Conservation (phyloP, 35 echinoderm and acorn worm species). For the Eucidaris tribuloides region DNA sequence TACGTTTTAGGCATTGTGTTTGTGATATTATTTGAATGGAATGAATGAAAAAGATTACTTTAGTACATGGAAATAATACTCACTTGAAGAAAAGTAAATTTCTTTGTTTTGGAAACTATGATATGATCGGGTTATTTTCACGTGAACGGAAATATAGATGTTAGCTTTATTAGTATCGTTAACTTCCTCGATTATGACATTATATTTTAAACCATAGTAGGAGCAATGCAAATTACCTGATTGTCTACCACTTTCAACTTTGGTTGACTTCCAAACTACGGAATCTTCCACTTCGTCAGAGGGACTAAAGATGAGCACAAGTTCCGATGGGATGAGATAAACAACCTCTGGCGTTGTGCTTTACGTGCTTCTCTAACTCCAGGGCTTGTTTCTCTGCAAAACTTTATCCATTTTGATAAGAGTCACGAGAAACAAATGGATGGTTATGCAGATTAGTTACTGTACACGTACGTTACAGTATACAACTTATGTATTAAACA, state of each 20-base stretch:
- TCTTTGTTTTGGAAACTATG: neutral
- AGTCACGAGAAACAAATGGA: too few relatives aligned
- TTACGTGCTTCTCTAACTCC: conserved; percentile 20
- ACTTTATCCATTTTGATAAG: too few relatives aligned
- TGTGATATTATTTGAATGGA: too few relatives aligned
- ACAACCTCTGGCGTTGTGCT: neutral
- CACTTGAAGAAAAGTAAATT: neutral
- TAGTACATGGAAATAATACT: neutral
- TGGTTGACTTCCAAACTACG: conserved; percentile 45
- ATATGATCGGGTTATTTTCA: neutral
- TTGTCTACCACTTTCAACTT: conserved; percentile 51
- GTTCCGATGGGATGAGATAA: conserved; percentile 37
- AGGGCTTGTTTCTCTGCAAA: conserved; percentile 50
- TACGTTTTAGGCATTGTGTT: too few relatives aligned
- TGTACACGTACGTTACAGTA: too few relatives aligned
- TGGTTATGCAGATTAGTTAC: too few relatives aligned
- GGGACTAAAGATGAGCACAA: conserved; percentile 42
- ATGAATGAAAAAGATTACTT: too few relatives aligned
- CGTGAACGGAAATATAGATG: neutral
- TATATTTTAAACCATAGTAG: neutral
- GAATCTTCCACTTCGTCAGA: conserved; percentile 32
- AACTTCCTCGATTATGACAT: neutral
- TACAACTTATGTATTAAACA: too few relatives aligned
- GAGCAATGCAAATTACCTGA: conserved; percentile 14
- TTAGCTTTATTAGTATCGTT: neutral